Conservation (phyloP, 1,140 invertebrate species). For the Listronotus bonariensis region DNA sequence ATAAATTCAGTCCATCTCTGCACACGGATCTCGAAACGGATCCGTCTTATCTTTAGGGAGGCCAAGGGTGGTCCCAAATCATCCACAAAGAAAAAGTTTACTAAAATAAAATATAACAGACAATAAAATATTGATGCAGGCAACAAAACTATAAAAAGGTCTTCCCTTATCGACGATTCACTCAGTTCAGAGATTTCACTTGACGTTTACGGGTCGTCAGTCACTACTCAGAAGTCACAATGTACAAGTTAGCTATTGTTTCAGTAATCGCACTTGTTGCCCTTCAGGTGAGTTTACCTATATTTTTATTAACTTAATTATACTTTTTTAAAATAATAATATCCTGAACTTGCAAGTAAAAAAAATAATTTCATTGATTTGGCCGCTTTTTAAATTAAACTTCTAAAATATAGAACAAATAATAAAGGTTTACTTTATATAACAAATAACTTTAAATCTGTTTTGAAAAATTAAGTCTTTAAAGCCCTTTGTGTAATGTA, state of each 20-base stretch:
- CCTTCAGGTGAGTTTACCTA: slow-evolving; percentile 41
- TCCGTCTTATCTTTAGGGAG: slow-evolving; percentile 8
- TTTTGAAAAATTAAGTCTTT: too few species aligned
- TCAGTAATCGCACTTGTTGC: slow-evolving; percentile 38
- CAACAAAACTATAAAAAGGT: slow-evolving; percentile 11
- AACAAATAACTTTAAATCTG: too few species aligned
- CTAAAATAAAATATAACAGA: not conserved
- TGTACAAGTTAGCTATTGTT: slow-evolving; percentile 39
- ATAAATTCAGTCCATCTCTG: slow-evolving; percentile 12
- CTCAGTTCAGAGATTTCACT: not conserved
- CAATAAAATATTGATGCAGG: not conserved
- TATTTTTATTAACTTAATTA: too few species aligned
- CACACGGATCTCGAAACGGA: slow-evolving; percentile 22
- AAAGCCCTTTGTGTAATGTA: too few species aligned
- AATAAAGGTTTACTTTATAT: too few species aligned
- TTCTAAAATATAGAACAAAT: too few species aligned
- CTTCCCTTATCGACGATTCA: not conserved
- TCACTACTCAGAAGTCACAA: slow-evolving; percentile 27
- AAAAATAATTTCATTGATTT: too few species aligned
- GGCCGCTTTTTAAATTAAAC: too few species aligned
- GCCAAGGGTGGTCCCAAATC: slow-evolving; percentile 25
- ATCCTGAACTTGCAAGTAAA: too few species aligned
- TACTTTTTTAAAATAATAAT: too few species aligned
- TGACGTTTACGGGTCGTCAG: not conserved
- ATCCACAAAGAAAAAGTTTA: slow-evolving; percentile 17